Base-by-base conservation (phyloP, 2,888 invertebrate species). In the Clunio marinus region DNA sequence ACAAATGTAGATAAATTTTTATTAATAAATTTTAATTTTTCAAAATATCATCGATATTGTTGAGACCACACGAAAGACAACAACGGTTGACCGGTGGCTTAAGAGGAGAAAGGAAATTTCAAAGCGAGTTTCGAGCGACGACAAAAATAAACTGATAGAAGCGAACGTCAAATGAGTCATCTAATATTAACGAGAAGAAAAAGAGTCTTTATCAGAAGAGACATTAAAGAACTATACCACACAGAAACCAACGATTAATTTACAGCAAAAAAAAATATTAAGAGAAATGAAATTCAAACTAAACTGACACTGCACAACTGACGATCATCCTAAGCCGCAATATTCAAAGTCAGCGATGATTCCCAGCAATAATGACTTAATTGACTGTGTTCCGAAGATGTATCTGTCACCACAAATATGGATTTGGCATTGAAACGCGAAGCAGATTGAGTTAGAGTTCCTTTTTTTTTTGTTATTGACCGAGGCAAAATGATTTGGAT, bases 361-460 rank as follows among this genome's bases (percentile, higher is more conserved):
- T 51, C 27, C 25, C 57, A 32, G 13, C 22, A 17, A 17, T 57
- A 57, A 57, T 57, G 57, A 27, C 57, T 57, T 57, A 57, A 57
- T 57, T 57, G 57, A 24, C 25, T 57, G 25, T 57, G 27, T 24
- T 25, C 51, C 24, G 35, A 51, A 66, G 55, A 66, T 55, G 66
- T 66, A 24, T 27, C 46, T 66, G 66, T 66, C 66, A 66, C 45
- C 46, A 46, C 66, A 55, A 66, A 66, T 66, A 55, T 63, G 45
- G 45, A 45, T 63, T 63, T 63, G 63, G 24, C 63, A 63, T 63
- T 66, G 66, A 55, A 27, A 63, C 37, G 55, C 66, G 66, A 55
- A 57, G 25, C 25, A 25, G 57, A 57, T 57, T 57, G 57, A 57
- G 13, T 57, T 57, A 57, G 57, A 57, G 27, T 24, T 25, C 25